These are phyloP conservation scores for Aplysina aerophoba DNA, from an alignment of 37 sponge, comb jelly and placozoan genomes.

Conservation along the genomic window DNA sequence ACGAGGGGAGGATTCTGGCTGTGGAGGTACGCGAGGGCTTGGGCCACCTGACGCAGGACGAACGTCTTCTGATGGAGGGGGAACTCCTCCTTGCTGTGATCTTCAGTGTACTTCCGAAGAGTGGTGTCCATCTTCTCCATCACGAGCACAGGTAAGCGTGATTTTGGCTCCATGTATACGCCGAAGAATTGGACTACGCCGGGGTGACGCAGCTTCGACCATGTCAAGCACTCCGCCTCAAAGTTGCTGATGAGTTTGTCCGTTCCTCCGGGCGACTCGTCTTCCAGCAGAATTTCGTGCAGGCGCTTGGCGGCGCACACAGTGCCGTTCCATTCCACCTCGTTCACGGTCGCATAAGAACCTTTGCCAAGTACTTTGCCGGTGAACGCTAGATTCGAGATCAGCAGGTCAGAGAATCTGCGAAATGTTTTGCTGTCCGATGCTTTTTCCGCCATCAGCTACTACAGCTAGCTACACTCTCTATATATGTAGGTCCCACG, in stretches of 20 bases:
- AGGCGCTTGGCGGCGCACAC: neutral
- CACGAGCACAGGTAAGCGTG: neutral
- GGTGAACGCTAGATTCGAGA: no score
- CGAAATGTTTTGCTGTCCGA: no score
- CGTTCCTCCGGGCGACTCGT: neutral
- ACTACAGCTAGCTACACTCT: no score
- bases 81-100: neutral
- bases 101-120: neutral
- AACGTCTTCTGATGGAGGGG: neutral
- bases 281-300: neutral
- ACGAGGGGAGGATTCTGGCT: neutral
- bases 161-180: neutral
- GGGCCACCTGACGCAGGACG: conserved; percentile 4
- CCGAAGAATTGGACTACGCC: neutral
- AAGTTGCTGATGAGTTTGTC: neutral
- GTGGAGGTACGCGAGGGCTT: conserved; percentile 1
- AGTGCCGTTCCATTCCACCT: neutral
- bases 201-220: neutral
- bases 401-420: no score
- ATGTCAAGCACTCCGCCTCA: neutral
- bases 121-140: conserved; percentile 38
- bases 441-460: no score
- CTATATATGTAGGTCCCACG: no score
- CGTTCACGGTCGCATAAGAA: neutral
- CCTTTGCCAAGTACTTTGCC: neutral